These are phyloP conservation scores for Gasterosteus nipponicus DNA, from an alignment of 2,113 vertebrate genomes.

Conservation along the genomic window DNA sequence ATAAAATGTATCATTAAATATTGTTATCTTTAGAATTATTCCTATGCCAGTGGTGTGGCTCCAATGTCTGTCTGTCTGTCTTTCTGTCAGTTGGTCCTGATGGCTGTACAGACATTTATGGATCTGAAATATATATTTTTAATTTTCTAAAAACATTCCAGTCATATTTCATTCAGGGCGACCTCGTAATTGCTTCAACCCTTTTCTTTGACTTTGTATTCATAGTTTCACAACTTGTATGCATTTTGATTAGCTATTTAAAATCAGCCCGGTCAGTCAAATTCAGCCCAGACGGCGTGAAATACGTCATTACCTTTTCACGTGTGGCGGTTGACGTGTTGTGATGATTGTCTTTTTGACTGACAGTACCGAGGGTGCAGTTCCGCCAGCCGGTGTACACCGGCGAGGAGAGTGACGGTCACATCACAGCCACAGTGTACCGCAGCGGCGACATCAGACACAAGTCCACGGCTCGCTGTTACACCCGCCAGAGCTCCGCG, in stretches of 20 bases:
- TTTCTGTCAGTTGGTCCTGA: not conserved
- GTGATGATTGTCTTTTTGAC: not conserved
- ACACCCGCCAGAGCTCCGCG: conserved; percentile 91
- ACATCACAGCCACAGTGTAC: conserved; percentile 80
- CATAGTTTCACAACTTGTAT: not conserved
- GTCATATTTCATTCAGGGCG: not conserved
- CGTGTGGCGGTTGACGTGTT: not conserved
- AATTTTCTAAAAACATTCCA: too few relatives aligned
- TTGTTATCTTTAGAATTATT: not conserved
- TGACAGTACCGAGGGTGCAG: conserved; percentile 91
- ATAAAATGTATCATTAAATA: not conserved
- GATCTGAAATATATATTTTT: too few relatives aligned
- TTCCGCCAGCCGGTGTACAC: conserved; percentile 86
- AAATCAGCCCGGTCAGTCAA: not conserved
- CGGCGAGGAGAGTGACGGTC: conserved; percentile 86
- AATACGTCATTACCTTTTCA: not conserved
- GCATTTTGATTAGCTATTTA: conserved; percentile 11
- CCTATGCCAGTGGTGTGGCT: not conserved
- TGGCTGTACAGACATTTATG: not conserved
- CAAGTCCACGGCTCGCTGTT: conserved; percentile 89
- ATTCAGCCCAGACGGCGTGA: not conserved
- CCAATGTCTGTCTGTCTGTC: not conserved
- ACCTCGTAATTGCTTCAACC: conserved; percentile 1
- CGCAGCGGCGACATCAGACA: conserved; percentile 87
- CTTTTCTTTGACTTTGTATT: not conserved